Conservation (phyloP, 2,888 invertebrate species). For the Cephus sareptanus region DNA sequence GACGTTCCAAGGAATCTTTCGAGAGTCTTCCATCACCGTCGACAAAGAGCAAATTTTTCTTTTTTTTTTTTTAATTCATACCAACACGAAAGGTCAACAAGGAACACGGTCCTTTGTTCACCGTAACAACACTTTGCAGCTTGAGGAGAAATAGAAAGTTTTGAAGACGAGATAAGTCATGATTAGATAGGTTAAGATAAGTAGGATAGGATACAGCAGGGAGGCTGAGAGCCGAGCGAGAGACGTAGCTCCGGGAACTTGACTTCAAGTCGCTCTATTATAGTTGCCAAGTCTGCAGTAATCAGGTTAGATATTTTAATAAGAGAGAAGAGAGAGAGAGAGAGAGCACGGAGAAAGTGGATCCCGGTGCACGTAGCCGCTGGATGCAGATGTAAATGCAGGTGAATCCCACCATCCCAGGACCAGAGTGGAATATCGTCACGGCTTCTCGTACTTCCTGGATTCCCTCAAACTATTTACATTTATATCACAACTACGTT, state of each 20-base stretch:
- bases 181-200: background rate
- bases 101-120: background rate
- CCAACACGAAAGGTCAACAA: background rate
- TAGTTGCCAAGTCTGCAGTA: conserved; percentile 60
- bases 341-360: conserved; percentile 35
- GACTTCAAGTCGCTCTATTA: conserved; percentile 52
- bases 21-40: background rate
- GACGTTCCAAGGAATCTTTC: background rate
- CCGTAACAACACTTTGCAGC: background rate
- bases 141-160: background rate
- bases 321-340: conserved; percentile 44
- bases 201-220: background rate
- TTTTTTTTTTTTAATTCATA: background rate
- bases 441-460: conserved; percentile 18
- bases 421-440: conserved; percentile 15
- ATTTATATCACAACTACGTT: conserved; percentile 56
- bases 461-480: conserved; percentile 46
- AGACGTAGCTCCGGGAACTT: conserved; percentile 40
- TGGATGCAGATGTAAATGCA: background rate
- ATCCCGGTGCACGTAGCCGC: background rate
- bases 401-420: background rate
- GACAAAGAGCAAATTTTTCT: background rate
- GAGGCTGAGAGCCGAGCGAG: conserved; percentile 10
- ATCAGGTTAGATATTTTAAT: conserved; percentile 63
- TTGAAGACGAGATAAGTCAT: background rate